phyloP scores from a whole-genome alignment of 2,797 vertebrate species.

The Gymnoscopelus microlampas region DNA sequence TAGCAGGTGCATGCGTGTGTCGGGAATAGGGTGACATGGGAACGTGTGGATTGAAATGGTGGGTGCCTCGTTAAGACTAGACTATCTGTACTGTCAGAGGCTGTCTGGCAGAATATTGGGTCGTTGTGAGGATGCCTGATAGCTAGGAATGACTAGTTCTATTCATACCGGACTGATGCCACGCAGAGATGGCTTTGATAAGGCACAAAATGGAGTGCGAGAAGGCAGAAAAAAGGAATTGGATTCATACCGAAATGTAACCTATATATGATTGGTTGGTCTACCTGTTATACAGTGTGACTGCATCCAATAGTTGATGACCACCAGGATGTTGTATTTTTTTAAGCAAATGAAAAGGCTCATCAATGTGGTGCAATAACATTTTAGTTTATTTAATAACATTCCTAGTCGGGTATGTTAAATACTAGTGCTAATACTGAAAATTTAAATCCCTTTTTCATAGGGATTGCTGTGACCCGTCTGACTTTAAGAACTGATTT shows the following conservation, averaged over 20 bases:
- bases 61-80: conserved; percentile 76
- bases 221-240: conserved; percentile 20
- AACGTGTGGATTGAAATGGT: conserved; percentile 76
- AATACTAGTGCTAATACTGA: conserved; percentile 9
- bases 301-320: background rate
- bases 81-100: conserved; percentile 76
- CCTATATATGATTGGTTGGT: background rate
- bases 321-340: background rate
- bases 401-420: background rate
- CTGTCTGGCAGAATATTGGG: conserved; percentile 71
- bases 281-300: conserved; percentile 14
- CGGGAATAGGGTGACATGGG: conserved; percentile 78
- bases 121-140: conserved; percentile 58
- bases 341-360: conserved; percentile 16
- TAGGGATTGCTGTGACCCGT: conserved; percentile 17
- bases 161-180: conserved; percentile 69
- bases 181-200: conserved; percentile 61
- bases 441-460: conserved; percentile 1
- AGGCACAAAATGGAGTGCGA: conserved; percentile 41
- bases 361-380: background rate
- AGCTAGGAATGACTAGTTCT: conserved; percentile 74
- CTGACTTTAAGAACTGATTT: conserved; percentile 26
- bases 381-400: background rate
- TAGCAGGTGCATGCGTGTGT: conserved; percentile 79
- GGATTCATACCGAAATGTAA: conserved; percentile 32